Percentiles rank a stretch among this genome's conserved stretches.
Evolutionary conservation across 2,113 vertebrate species (phyloP).

Genomic region (Petaurus breviceps): DNA sequence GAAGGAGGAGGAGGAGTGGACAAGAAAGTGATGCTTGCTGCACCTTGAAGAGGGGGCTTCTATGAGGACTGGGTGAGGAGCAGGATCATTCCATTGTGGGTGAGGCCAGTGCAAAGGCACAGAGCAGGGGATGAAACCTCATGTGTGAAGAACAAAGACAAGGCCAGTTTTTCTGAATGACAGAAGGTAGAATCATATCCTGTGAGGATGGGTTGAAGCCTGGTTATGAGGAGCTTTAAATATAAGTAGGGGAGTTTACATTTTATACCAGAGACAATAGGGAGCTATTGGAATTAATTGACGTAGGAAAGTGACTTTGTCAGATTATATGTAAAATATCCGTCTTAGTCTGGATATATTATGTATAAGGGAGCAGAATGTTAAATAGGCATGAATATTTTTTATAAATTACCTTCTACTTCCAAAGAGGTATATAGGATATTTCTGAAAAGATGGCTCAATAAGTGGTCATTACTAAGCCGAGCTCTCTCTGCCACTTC

Average conservation of each 20-base stretch:
- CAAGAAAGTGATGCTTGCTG: background rate
- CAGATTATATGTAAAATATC: background rate
- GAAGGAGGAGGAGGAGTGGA: no score
- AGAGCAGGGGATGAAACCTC: background rate
- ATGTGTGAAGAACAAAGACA: background rate
- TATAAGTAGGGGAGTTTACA: background rate
- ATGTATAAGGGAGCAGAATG: background rate
- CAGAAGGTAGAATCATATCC: background rate
- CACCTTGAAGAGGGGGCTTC: background rate
- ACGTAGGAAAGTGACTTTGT: background rate
- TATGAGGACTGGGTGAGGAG: background rate
- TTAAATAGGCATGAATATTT: no score
- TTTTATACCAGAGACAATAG: background rate
- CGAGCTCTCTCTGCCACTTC: no score
- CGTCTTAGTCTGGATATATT: background rate
- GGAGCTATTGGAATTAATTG: background rate
- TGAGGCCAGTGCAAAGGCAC: background rate
- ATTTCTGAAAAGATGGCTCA: no score
- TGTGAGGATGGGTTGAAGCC: background rate
- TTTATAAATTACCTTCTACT: background rate
- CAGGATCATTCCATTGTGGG: background rate
- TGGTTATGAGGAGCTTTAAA: background rate
- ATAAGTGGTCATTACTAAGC: no score
- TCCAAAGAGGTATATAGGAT: no score
- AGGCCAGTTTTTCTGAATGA: background rate